These are phyloP conservation scores for Magallana nippona DNA, from an alignment of 2,888 invertebrate genomes.

Conservation along the genomic window DNA sequence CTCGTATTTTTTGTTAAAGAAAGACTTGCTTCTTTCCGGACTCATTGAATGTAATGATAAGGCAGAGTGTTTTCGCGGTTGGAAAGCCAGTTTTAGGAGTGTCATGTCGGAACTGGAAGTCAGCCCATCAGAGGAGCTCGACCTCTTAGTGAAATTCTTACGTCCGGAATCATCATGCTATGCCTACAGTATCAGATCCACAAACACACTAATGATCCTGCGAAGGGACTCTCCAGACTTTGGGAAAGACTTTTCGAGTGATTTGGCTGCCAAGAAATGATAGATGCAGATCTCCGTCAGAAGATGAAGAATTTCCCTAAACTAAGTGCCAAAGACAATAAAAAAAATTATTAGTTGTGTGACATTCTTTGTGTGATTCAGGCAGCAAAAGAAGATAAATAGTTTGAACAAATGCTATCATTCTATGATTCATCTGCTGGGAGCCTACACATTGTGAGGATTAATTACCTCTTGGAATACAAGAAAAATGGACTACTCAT, in stretches of 20 bases:
- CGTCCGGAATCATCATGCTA: slow-evolving; percentile 19
- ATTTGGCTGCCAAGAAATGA: not conserved
- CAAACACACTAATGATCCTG: slow-evolving; percentile 13
- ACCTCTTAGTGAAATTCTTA: not conserved
- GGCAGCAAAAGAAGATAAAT: not conserved
- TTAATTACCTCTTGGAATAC: slow-evolving; percentile 1
- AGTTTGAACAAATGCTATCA: not conserved
- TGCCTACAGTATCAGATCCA: not conserved
- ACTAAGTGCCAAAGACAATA: slow-evolving; percentile 33
- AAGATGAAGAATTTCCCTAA: slow-evolving; percentile 30
- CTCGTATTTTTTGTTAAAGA: slow-evolving; percentile 35
- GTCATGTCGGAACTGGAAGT: slow-evolving; percentile 5
- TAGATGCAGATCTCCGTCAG: not conserved
- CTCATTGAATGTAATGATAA: not conserved
- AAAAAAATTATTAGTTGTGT: slow-evolving; percentile 22
- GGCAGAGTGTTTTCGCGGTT: not conserved
- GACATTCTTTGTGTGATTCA: slow-evolving; percentile 35
- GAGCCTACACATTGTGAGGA: slow-evolving; percentile 11
- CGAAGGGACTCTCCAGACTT: not conserved
- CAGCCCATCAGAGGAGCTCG: not conserved
- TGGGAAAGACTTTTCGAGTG: slow-evolving; percentile 9
- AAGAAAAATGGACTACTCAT: slow-evolving; percentile 38
- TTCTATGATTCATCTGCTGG: slow-evolving; percentile 39
- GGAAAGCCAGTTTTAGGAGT: slow-evolving; percentile 11
- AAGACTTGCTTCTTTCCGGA: slow-evolving; percentile 22